Conservation (phyloP, 2,113 vertebrate genomes). For the Bos javanicus region DNA sequence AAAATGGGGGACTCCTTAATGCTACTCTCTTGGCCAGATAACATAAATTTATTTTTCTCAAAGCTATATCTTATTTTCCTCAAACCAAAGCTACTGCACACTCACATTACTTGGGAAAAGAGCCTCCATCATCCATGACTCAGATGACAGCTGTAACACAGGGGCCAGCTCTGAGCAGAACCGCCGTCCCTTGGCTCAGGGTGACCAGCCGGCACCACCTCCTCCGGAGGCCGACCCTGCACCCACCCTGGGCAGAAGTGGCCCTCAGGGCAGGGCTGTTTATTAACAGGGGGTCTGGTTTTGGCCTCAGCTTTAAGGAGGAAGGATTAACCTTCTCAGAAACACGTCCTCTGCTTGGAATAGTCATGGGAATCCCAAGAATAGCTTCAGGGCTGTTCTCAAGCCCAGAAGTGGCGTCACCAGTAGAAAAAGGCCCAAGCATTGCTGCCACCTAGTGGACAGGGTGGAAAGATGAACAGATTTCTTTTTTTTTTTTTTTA, state of each 20-base stretch:
- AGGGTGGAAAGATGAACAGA: not conserved
- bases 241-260: not conserved
- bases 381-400: not conserved
- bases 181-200: not conserved
- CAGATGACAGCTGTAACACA: not conserved
- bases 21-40: not conserved
- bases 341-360: not conserved
- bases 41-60: not conserved
- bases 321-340: not conserved
- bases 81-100: not conserved
- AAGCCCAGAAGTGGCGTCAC: not conserved
- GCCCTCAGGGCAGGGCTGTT: not conserved
- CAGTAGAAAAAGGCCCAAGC: not conserved
- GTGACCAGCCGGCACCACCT: rapidly evolving
- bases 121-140: not conserved
- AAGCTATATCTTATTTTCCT: not conserved
- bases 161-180: not conserved
- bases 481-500: not conserved
- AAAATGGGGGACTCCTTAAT: not conserved
- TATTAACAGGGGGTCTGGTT: not conserved
- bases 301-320: not conserved
- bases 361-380: not conserved
- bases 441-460: not conserved
- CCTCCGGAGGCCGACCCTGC: too few relatives aligned
- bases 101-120: not conserved